Evolutionary conservation across 2,888 invertebrate species (phyloP).

Genomic region (Iselma pallidipennis): DNA sequence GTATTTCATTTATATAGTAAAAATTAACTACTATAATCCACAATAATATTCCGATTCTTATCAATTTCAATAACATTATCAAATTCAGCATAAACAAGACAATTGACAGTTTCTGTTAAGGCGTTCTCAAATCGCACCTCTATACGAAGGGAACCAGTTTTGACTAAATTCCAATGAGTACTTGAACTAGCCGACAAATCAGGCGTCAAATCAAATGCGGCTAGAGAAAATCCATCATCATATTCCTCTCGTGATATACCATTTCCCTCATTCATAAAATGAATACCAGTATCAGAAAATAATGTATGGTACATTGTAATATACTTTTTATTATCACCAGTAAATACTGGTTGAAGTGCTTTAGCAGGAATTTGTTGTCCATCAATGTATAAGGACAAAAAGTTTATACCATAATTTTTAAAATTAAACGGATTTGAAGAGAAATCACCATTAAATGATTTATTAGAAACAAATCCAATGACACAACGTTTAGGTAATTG

Average conservation of each 20-base stretch:
- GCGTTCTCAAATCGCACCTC: slow-evolving; percentile 32
- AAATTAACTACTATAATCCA: slow-evolving; percentile 23
- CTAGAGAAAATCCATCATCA: not conserved
- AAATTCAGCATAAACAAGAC: slow-evolving; percentile 38
- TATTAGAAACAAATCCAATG: slow-evolving; percentile 38
- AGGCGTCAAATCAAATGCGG: slow-evolving; percentile 10
- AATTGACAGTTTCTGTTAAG: slow-evolving; percentile 30
- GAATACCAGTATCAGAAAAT: slow-evolving; percentile 29
- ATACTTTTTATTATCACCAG: slow-evolving; percentile 11
- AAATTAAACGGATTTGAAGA: too few species aligned
- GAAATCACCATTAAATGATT: slow-evolving; percentile 28
- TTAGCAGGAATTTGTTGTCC: slow-evolving; percentile 29
- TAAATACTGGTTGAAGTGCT: slow-evolving; percentile 30
- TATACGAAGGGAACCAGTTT: too few species aligned
- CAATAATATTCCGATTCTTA: slow-evolving; percentile 26
- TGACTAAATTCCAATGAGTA: slow-evolving; percentile 7
- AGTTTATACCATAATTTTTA: too few species aligned
- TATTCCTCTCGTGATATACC: not conserved
- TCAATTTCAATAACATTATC: slow-evolving; percentile 42
- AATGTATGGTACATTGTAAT: slow-evolving; percentile 38
- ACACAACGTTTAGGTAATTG: slow-evolving; percentile 42
- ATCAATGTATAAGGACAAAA: slow-evolving; percentile 29
- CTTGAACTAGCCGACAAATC: slow-evolving; percentile 39
- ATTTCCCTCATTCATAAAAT: slow-evolving; percentile 29
- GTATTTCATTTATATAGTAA: too few species aligned